These are phyloP conservation scores for Cygnus atratus DNA, from an alignment of 2,113 vertebrate genomes.

Conservation along the genomic window DNA sequence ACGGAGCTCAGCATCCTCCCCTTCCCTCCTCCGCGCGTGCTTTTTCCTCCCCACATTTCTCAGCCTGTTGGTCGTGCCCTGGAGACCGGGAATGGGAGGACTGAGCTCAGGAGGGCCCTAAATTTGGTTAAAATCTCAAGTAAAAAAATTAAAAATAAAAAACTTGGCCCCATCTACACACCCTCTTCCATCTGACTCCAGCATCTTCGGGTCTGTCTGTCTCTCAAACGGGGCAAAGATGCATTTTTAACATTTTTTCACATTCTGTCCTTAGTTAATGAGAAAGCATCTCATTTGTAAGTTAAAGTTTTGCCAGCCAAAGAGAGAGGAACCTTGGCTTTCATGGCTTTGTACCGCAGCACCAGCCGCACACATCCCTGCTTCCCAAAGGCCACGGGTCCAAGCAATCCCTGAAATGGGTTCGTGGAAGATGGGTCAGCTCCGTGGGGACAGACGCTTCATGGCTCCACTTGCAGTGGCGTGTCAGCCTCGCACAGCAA, in stretches of 20 bases:
- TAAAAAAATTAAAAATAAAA: background rate
- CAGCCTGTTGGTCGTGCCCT: background rate
- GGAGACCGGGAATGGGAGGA: background rate
- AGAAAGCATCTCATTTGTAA: background rate
- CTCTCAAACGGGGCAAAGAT: background rate
- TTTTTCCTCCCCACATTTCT: background rate
- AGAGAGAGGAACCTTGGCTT: background rate
- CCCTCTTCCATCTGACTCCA: background rate
- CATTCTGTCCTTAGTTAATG: background rate
- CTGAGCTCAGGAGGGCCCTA: background rate
- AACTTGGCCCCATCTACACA: background rate
- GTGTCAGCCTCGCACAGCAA: background rate
- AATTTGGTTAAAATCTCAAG: background rate
- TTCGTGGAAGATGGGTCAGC: background rate
- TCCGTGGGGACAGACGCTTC: background rate
- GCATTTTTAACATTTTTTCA: background rate
- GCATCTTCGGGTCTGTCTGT: background rate
- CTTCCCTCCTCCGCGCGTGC: background rate
- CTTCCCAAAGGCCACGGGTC: background rate
- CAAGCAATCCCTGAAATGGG: background rate
- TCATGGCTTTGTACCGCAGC: background rate
- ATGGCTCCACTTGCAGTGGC: background rate
- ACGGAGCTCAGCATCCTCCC: background rate
- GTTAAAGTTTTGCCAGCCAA: background rate
- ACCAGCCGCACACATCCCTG: background rate